Percentiles rank a stretch among this genome's conserved stretches.
Evolutionary conservation across 2,797 vertebrate genomes (phyloP).

Genomic region (Arrhamphus sclerolepis): DNA sequence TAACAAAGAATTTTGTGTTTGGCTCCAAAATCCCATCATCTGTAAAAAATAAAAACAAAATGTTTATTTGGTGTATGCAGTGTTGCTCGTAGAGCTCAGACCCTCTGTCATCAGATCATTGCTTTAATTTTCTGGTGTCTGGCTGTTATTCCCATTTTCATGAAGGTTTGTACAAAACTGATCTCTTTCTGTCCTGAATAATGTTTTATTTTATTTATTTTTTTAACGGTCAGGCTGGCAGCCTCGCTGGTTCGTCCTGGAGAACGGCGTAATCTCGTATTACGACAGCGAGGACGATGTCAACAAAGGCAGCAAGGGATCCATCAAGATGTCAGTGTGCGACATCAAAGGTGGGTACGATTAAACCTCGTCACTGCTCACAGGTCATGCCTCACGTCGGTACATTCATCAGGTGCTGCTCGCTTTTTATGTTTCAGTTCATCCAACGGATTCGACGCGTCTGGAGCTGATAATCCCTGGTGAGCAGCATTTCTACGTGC

Average conservation of each 20-base stretch:
- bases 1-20: no score
- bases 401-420: background rate
- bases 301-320: constrained; percentile 97
- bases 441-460: constrained; percentile 89
- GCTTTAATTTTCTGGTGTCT: no score
- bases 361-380: accelerated
- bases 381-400: background rate
- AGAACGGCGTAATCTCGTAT: constrained; percentile 94
- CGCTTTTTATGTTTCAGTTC: constrained; percentile 77
- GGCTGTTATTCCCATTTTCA: background rate
- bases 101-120: no score
- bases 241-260: constrained; percentile 95
- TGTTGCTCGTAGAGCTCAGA: no score
- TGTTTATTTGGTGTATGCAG: no score
- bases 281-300: constrained; percentile 98
- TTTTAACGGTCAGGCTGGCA: constrained; percentile 87
- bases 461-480: constrained; percentile 97
- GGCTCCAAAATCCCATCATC: no score
- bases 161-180: background rate
- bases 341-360: constrained; percentile 91
- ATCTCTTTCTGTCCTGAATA: background rate
- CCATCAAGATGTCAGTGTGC: constrained; percentile 98
- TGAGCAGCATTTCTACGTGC: constrained; percentile 97
- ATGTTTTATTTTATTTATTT: accelerated
- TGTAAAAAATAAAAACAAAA: no score